phyloP scores from a whole-genome alignment of 2,113 vertebrate genomes.

The Quiscalus mexicanus region DNA sequence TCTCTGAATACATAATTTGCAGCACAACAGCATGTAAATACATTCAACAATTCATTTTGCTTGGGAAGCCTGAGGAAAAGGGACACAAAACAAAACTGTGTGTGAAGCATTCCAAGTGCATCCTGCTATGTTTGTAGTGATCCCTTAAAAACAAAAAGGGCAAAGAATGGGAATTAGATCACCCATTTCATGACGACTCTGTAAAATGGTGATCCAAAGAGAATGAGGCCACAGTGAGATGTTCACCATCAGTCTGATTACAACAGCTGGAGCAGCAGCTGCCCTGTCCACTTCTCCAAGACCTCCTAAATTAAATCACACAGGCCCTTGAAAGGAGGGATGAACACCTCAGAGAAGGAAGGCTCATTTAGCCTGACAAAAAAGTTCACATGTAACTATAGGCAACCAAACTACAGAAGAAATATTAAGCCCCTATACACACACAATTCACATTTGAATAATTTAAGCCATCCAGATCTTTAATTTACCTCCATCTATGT shows the following conservation, averaged over 20 bases:
- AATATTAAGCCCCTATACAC: neutral
- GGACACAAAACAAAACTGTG: neutral
- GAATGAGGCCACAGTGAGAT: neutral
- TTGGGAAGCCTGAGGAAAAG: constrained; percentile 25
- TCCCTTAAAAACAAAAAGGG: neutral
- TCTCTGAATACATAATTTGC: neutral
- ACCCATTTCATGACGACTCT: neutral
- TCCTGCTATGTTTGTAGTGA: neutral
- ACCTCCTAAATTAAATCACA: neutral
- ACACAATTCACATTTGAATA: neutral
- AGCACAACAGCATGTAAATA: neutral
- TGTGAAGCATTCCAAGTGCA: neutral
- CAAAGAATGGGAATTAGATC: neutral
- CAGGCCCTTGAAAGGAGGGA: neutral
- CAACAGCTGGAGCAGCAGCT: neutral
- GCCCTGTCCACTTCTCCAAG: neutral
- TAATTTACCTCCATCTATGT: neutral
- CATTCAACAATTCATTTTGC: constrained; percentile 1
- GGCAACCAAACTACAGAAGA: neutral
- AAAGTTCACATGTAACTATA: neutral
- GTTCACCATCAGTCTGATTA: neutral
- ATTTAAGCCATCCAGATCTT: neutral
- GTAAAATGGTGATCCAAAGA: neutral
- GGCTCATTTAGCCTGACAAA: neutral
- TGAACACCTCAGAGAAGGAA: neutral